Percentiles rank a stretch among this genome's conserved stretches.
Conservation (phyloP, 2,113 vertebrate species). For the Nipponia nippon region DNA sequence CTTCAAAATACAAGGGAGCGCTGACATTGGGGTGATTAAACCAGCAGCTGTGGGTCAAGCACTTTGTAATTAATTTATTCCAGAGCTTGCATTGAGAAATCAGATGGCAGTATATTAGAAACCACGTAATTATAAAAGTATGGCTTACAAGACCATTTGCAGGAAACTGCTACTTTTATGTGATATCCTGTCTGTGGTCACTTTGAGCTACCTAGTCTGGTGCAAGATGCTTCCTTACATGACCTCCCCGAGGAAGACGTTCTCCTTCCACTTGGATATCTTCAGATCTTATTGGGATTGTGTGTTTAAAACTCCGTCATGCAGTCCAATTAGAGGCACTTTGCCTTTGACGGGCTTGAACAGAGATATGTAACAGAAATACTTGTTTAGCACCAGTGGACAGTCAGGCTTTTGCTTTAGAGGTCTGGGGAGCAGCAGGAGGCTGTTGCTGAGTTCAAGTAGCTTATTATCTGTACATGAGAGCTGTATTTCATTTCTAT, state of each 20-base stretch:
- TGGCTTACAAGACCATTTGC: background rate
- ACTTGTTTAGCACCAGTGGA: background rate
- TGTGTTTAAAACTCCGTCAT: fast-evolving
- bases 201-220: background rate
- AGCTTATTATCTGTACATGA: background rate
- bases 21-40: background rate
- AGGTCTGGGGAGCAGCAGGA: background rate
- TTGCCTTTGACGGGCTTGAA: background rate
- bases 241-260: background rate
- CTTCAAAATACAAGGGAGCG: background rate
- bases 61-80: background rate
- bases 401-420: background rate
- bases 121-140: background rate
- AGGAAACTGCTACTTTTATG: background rate
- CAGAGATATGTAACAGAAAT: background rate
- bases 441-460: background rate
- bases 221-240: background rate
- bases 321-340: background rate
- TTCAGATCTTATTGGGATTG: background rate
- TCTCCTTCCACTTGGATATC: background rate
- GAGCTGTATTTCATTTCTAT: background rate
- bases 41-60: background rate
- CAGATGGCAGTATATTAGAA: background rate
- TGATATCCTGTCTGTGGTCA: background rate
- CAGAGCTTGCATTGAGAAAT: background rate